A percentile compares a stretch with the other conserved stretches of the same genome.
These are phyloP conservation scores for Nothobranchius kuhntae DNA, from an alignment of 2,113 vertebrate genomes.

Conservation along the genomic window DNA sequence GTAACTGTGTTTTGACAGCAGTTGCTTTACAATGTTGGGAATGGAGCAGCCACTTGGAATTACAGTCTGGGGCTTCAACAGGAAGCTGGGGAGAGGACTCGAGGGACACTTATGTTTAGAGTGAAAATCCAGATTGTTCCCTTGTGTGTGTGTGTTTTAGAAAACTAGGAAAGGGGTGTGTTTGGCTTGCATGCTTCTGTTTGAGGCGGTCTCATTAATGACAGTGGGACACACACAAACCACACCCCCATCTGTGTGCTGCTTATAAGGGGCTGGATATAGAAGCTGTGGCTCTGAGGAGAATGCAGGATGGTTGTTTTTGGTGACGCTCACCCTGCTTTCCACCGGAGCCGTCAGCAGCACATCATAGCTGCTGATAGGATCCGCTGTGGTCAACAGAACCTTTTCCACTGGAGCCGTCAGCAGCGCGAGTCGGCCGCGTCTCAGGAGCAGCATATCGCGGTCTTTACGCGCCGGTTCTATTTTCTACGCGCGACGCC, in stretches of 20 bases:
- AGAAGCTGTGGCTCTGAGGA: conserved; percentile 16
- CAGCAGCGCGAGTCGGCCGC: too few species aligned
- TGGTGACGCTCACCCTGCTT: not conserved
- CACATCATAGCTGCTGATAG: too few species aligned
- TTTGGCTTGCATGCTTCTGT: conserved; percentile 28
- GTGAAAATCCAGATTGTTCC: conserved; percentile 66
- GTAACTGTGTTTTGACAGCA: conserved; percentile 57
- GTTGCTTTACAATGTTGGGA: conserved; percentile 25
- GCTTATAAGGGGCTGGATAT: conserved; percentile 48
- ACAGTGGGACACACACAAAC: conserved; percentile 18
- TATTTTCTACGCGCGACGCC: too few species aligned
- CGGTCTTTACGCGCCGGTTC: too few species aligned
- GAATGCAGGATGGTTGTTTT: conserved; percentile 20
- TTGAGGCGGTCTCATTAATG: conserved; percentile 30
- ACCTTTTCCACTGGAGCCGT: too few species aligned
- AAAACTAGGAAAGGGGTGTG: conserved; percentile 45
- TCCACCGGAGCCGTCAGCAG: too few species aligned
- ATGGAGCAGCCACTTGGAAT: conserved; percentile 40
- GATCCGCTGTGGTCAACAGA: too few species aligned
- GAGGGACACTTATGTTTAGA: conserved; percentile 62
- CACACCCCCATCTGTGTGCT: conserved; percentile 41
- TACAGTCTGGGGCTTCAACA: conserved; percentile 65
- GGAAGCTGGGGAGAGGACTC: conserved; percentile 68
- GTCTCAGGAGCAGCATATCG: too few species aligned
- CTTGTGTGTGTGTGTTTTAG: conserved; percentile 28